Percentiles rank a stretch among this genome's conserved stretches.
phyloP scores from a whole-genome alignment of 1,140 invertebrate species.

The Philopotamus ludificatus region DNA sequence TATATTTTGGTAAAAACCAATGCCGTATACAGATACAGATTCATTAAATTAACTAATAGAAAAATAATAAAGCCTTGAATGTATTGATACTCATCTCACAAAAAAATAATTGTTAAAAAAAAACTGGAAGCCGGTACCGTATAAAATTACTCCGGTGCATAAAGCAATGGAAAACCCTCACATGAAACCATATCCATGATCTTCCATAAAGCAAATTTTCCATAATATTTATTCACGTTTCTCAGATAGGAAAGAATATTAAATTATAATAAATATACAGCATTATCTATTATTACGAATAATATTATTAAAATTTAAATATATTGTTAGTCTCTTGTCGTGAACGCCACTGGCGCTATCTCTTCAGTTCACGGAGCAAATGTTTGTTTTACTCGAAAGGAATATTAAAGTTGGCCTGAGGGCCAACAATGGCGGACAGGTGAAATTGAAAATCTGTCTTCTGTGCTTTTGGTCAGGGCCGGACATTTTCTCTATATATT shows the following conservation, averaged over 20 bases:
- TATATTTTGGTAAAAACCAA: too few species aligned
- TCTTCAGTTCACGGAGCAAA: conserved; percentile 25
- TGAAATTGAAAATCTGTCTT: conserved; percentile 36
- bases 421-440: conserved; percentile 35
- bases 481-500: background rate
- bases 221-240: background rate
- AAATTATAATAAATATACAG: background rate
- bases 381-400: conserved; percentile 40
- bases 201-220: too few species aligned
- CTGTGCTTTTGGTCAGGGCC: conserved; percentile 7
- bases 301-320: background rate
- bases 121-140: too few species aligned
- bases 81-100: too few species aligned
- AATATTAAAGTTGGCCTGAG: conserved; percentile 39
- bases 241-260: background rate
- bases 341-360: conserved; percentile 19
- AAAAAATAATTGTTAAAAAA: too few species aligned
- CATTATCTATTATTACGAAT: background rate
- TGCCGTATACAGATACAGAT: too few species aligned
- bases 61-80: too few species aligned
- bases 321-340: too few species aligned
- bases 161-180: too few species aligned
- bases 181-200: too few species aligned
- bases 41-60: too few species aligned
- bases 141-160: too few species aligned